Evolutionary conservation across 2,888 invertebrate genomes (phyloP), one percentile per base, ranked within the genome.

Genomic region (Agrilus mali): DNA sequence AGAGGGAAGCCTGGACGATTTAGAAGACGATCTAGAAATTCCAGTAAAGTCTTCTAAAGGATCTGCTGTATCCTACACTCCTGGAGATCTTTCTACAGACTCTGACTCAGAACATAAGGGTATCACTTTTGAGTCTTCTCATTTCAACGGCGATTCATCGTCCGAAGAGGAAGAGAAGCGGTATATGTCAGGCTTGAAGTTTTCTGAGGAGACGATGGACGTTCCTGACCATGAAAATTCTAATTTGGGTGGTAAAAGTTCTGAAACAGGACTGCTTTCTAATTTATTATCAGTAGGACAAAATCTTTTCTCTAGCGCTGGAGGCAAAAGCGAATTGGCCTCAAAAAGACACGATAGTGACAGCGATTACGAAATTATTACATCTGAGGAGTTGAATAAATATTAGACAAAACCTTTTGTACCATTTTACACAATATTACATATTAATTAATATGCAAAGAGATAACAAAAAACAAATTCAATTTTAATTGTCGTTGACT

Each of bases 141-240:
- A 68, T 53, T 68, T 68, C 50, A 65, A 64, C 45, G 60, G 59
- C 14, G 65, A 65, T 38, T 64, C 60, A 47, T 65, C 65, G 14
- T 63, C 64, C 6, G 57, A 60, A 16, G 66, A 66, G 3, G 66
- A 67, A 31, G 64, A 65, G 43, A 57, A 57, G 17, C 52, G 53
- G 36, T 61, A 60, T 42, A 50, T 53, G 13, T 57, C 58, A 45
- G 65, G 61, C 22, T 53, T 64, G 43, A 50, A 49, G n/a, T 64
- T 65, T 47, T 47, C 60, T 6, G 60, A 63, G 33, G 48, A 42
- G 22, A 38, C 32, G 10, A 42, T 47, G 14, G 51, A 47, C 40
- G 38, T 45, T 16, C 14, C 42, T n/a, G 48, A 46, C 33, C n/a
- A 14, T 22, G 46, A 43, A 32, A n/a, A 22, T 42, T 16, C 13